Percentiles rank a stretch among this genome's conserved stretches.
Conservation (phyloP, 1,140 invertebrate species). For the Listronotus bonariensis region DNA sequence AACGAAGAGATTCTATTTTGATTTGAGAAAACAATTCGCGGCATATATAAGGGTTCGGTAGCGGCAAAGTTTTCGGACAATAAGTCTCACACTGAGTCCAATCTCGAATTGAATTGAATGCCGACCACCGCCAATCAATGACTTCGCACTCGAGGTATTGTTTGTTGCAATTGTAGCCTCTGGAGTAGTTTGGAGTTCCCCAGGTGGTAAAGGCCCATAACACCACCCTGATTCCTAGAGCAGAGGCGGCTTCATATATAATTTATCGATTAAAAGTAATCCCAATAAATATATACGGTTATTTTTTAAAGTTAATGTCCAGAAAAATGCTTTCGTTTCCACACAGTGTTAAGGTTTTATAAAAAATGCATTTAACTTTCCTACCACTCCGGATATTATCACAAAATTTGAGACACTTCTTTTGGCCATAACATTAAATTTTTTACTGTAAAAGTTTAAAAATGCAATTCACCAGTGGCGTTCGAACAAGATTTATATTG, state of each 20-base stretch:
- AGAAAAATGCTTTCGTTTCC: too few species aligned
- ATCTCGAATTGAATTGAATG: slow-evolving; percentile 53
- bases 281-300: too few species aligned
- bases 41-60: slow-evolving; percentile 27
- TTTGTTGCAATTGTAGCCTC: slow-evolving; percentile 54
- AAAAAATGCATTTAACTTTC: too few species aligned
- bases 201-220: slow-evolving; percentile 51
- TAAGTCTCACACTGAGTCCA: slow-evolving; percentile 49
- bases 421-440: too few species aligned
- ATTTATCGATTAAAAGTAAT: too few species aligned
- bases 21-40: slow-evolving; percentile 32
- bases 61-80: slow-evolving; percentile 42
- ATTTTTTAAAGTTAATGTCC: too few species aligned
- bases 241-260: not conserved
- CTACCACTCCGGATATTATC: too few species aligned
- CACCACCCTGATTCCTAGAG: slow-evolving; percentile 7
- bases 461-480: too few species aligned
- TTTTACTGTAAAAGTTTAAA: too few species aligned
- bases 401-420: too few species aligned
- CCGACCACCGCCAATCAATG: slow-evolving; percentile 50
- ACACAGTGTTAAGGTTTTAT: too few species aligned
- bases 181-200: slow-evolving; percentile 52
- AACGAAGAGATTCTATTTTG: slow-evolving; percentile 33
- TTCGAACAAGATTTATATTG: too few species aligned
- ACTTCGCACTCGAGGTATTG: slow-evolving; percentile 48